Conservation (phyloP, 2,888 invertebrate species). For the Acrocyrtus sp. region DNA sequence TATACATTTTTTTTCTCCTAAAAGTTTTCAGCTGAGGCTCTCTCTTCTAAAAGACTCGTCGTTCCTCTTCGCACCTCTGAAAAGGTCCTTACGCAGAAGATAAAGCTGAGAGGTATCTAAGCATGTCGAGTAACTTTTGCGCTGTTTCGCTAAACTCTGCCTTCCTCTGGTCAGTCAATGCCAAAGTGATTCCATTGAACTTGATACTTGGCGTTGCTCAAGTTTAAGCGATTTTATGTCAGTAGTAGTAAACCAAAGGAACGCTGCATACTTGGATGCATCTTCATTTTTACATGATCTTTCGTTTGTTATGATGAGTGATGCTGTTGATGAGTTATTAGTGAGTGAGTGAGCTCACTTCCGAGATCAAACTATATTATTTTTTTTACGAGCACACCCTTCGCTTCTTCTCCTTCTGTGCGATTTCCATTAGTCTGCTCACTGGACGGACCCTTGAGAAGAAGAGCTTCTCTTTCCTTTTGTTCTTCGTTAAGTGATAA, state of each 20-base stretch:
- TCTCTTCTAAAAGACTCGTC: no score
- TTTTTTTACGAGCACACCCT: constrained; percentile 44
- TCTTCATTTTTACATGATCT: constrained; percentile 22
- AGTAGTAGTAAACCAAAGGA: constrained; percentile 22
- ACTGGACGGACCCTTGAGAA: constrained; percentile 47
- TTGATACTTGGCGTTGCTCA: constrained; percentile 45
- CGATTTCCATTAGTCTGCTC: constrained; percentile 29
- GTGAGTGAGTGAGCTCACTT: constrained; percentile 40
- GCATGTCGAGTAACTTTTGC: no score
- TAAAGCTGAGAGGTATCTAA: no score
- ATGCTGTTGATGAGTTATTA: not conserved
- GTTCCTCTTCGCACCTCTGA: no score
- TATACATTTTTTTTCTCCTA: no score
- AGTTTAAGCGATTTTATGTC: constrained; percentile 24
- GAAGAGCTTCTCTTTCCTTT: constrained; percentile 48
- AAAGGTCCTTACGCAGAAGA: no score
- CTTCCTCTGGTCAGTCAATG: constrained; percentile 46
- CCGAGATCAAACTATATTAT: no score
- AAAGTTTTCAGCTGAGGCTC: no score
- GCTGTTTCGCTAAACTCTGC: no score
- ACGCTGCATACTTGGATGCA: constrained; percentile 9
- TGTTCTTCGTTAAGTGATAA: constrained; percentile 44
- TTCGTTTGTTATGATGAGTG: constrained; percentile 3
- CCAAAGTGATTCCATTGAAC: constrained; percentile 49
- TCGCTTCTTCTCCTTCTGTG: constrained; percentile 13